Conservation (phyloP, 2,797 vertebrate species). For the Sebastes wilsoni region DNA sequence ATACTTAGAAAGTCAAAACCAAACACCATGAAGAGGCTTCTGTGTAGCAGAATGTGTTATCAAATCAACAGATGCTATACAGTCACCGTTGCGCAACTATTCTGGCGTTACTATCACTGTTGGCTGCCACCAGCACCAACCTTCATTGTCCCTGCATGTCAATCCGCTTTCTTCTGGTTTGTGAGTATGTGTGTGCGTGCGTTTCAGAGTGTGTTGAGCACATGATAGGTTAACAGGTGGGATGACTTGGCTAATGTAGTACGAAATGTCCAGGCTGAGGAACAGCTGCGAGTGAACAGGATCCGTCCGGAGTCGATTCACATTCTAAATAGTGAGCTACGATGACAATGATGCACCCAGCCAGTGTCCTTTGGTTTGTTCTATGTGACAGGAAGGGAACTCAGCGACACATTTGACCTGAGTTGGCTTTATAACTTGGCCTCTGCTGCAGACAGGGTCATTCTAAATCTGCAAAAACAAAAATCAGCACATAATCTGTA, state of each 20-base stretch:
- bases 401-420: not conserved
- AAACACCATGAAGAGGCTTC: not conserved
- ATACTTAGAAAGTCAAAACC: not conserved
- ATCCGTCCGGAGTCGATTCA: conserved; percentile 12
- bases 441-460: not conserved
- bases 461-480: not conserved
- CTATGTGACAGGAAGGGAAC: no score
- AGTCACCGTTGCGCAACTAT: not conserved
- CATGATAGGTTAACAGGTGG: conserved; percentile 56
- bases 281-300: conserved; percentile 61
- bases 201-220: conserved; percentile 21
- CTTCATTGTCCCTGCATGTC: not conserved
- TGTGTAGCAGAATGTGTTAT: not conserved
- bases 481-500: not conserved
- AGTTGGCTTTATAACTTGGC: not conserved
- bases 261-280: conserved; percentile 45
- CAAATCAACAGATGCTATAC: not conserved
- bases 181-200: not conserved
- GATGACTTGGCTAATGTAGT: conserved; percentile 48
- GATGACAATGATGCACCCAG: not conserved
- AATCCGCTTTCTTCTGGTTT: not conserved
- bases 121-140: not conserved
- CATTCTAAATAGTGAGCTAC: conserved; percentile 7
- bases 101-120: not conserved
- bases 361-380: not conserved